Conservation (phyloP, 2,113 vertebrate species). For the Syngnathus floridae region DNA sequence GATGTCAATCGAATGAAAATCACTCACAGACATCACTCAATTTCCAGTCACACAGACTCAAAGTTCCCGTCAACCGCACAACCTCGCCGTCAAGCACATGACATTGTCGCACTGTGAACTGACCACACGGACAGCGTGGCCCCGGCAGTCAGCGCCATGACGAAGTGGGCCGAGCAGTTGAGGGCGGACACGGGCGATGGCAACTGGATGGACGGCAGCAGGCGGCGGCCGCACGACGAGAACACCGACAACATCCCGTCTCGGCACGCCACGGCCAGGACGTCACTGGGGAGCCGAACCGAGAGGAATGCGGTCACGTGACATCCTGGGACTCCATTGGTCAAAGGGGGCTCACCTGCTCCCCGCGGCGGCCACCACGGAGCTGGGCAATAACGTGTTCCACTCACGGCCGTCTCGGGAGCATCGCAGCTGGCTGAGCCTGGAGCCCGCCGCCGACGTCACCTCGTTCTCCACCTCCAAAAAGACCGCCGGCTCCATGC, state of each 20-base stretch:
- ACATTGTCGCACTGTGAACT: constrained; percentile 28
- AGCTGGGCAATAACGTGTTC: constrained; percentile 84
- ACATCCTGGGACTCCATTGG: background rate
- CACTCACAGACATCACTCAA: too few relatives aligned
- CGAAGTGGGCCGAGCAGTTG: constrained; percentile 84
- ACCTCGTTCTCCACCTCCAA: constrained; percentile 95
- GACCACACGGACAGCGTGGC: constrained; percentile 91
- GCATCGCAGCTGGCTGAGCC: constrained; percentile 87
- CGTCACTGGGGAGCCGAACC: constrained; percentile 66
- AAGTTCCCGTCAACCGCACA: too few relatives aligned
- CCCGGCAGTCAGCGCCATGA: constrained; percentile 87
- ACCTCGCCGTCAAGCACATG: background rate
- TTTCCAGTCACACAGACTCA: too few relatives aligned
- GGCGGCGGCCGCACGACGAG: constrained; percentile 85
- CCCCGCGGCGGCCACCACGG: constrained; percentile 82
- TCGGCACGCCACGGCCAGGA: constrained; percentile 86
- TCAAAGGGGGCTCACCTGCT: constrained; percentile 73
- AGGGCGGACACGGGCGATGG: constrained; percentile 82
- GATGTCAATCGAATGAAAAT: too few relatives aligned
- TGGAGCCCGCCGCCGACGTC: constrained; percentile 76
- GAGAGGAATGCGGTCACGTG: background rate
- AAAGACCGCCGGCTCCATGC: constrained; percentile 85
- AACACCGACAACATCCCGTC: constrained; percentile 88
- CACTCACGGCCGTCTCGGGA: constrained; percentile 86
- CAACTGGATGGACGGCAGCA: constrained; percentile 87